phyloP scores from a whole-genome alignment of 2,113 vertebrate genomes.

The Ceuthmochares aereus region DNA sequence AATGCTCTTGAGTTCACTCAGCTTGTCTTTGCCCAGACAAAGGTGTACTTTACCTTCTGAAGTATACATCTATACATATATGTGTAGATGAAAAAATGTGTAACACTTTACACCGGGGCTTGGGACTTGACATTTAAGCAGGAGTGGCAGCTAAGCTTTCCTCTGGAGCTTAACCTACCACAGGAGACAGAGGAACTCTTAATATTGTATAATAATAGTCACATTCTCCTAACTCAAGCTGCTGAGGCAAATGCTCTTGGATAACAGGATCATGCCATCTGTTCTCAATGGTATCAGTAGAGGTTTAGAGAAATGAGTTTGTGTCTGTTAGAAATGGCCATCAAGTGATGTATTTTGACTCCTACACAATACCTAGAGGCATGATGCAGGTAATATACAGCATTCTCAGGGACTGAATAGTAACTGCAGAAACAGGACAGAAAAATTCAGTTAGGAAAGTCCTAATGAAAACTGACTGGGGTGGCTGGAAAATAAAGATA shows the following conservation, averaged over 20 bases:
- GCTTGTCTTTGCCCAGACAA: background rate
- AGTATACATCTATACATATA: background rate
- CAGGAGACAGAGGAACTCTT: background rate
- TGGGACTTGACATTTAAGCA: background rate
- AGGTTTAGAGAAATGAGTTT: background rate
- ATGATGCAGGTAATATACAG: background rate
- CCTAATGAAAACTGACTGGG: conserved; percentile 60
- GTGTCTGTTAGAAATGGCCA: background rate
- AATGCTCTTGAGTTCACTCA: background rate
- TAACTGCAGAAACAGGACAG: background rate
- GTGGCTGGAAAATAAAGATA: conserved; percentile 5
- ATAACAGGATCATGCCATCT: background rate
- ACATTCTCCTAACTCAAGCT: background rate
- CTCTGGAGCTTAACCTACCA: background rate
- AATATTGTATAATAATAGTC: background rate
- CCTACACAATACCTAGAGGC: background rate
- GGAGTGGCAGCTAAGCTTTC: background rate
- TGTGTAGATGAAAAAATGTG: background rate
- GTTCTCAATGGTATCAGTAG: background rate
- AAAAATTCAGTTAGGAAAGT: conserved; percentile 15
- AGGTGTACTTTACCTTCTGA: background rate
- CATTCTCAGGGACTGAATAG: background rate
- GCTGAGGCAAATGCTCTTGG: background rate
- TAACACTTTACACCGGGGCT: background rate
- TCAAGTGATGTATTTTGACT: conserved; percentile 17